Evolutionary conservation across 2,888 invertebrate species (phyloP), one percentile per base, ranked within the genome.

Genomic region (Eristalis intricaria): DNA sequence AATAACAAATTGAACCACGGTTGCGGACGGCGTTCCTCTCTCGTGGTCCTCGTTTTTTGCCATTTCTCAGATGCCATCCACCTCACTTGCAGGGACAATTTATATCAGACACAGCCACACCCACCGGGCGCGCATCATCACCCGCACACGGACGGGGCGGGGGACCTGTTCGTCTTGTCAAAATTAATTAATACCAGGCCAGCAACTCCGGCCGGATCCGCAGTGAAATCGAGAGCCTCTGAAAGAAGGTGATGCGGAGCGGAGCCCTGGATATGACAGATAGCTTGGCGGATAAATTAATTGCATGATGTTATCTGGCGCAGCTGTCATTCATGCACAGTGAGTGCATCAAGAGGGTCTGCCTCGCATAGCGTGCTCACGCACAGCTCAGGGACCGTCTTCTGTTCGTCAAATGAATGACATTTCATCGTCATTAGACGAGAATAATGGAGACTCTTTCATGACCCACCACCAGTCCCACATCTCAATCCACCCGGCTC

Each of bases 241-340:
- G 76, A 63, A 71, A 61, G 71, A 80, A 61, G 70, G 26, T 63
- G 84, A 65, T 73, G 50, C 15, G 69, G 11, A 50, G 29, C 26
- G 19, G 13, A 71, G 71, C 43, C 66, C 71, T 61, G 80, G 43
- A 43, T 64, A 66, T 81, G 80, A 85, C 66, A 71, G 84, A 84
- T 84, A 75, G 80, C 63, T 63, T 73, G 66, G 43, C 63, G 68
- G 66, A 43, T 85, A 81, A 81, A 85, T 85, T 85, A 85, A 85
- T 85, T 85, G 84, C 84, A 85, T 68, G 84, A 85, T 85, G 80
- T 64, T 85, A 85, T 85, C 84, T 66, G 61, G 76, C 43, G 68
- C 43, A 23, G 76, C 71, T 85, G 84, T 80, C 84, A 85, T 85
- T 85, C 80, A 85, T 68, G 32, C 71, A 81, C 63, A 26, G 26